These are phyloP conservation scores for Darevskia nairensis DNA, from an alignment of 2,797 vertebrate species.

Conservation along the genomic window DNA sequence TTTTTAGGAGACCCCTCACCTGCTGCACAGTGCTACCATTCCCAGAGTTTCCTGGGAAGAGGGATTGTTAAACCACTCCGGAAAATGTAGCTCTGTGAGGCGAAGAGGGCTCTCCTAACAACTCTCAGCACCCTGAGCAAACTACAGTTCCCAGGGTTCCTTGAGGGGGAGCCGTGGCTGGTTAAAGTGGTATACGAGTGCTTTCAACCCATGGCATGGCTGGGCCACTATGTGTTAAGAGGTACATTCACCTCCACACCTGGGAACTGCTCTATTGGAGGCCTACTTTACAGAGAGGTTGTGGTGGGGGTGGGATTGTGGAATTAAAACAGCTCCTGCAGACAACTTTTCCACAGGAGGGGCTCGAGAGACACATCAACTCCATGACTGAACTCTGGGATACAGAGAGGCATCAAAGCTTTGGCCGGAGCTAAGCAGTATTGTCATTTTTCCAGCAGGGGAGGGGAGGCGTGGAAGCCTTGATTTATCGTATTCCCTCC, in stretches of 20 bases:
- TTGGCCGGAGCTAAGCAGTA: conserved; percentile 19
- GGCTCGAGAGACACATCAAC: conserved; percentile 23
- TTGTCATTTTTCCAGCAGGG: conserved; percentile 26
- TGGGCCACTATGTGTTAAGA: not conserved
- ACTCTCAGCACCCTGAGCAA: too few species aligned
- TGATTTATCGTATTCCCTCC: conserved; percentile 48
- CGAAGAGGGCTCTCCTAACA: too few species aligned
- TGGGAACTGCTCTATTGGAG: not conserved
- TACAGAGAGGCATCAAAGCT: conserved; percentile 45
- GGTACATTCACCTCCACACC: not conserved
- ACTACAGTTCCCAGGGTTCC: too few species aligned
- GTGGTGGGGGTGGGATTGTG: not conserved
- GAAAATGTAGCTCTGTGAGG: too few species aligned
- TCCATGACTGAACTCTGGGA: not conserved
- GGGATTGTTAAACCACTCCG: too few species aligned
- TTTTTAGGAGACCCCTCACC: too few species aligned
- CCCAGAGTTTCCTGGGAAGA: too few species aligned
- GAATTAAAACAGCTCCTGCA: not conserved
- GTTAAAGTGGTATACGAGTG: too few species aligned
- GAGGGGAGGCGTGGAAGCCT: conserved; percentile 32
- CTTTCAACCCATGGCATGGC: too few species aligned
- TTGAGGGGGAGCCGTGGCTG: too few species aligned
- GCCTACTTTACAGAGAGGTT: too few species aligned
- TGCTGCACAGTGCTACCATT: too few species aligned
- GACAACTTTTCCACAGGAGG: conserved; percentile 1